Percentiles rank a stretch among this genome's conserved stretches.
Evolutionary conservation across 2,113 vertebrate genomes (phyloP).

Genomic region (Baryphthengus martii): DNA sequence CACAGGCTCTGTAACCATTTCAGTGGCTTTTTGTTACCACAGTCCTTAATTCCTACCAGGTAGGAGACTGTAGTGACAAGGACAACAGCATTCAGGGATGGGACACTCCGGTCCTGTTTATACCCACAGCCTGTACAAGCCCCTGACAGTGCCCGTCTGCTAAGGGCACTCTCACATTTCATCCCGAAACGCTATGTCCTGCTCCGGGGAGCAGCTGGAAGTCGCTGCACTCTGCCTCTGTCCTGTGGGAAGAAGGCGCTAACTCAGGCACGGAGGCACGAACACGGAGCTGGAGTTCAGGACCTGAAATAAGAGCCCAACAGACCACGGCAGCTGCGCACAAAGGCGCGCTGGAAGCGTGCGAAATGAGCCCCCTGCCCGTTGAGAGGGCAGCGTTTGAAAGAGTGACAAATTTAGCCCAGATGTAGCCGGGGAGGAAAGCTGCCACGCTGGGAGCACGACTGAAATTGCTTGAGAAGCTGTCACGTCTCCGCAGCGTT

Average conservation of each 20-base stretch:
- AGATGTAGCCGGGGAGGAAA: background rate
- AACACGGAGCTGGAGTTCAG: background rate
- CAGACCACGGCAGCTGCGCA: background rate
- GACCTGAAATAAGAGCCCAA: background rate
- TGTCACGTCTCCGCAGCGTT: background rate
- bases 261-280: background rate
- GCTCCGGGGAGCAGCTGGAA: background rate
- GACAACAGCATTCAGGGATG: background rate
- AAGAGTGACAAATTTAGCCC: constrained; percentile 16
- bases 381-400: background rate
- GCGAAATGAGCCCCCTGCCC: background rate
- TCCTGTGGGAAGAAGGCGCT: background rate
- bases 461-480: background rate
- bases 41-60: background rate
- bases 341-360: background rate
- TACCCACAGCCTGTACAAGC: background rate
- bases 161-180: background rate
- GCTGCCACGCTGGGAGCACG: background rate
- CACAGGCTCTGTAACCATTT: background rate
- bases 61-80: too few relatives aligned
- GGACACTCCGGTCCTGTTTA: background rate
- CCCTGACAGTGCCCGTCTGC: background rate
- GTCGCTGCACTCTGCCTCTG: background rate
- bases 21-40: background rate
- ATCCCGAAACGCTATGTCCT: background rate